Evolutionary conservation across 2,113 vertebrate species (phyloP).

Genomic region (Dasyurus viverrinus): DNA sequence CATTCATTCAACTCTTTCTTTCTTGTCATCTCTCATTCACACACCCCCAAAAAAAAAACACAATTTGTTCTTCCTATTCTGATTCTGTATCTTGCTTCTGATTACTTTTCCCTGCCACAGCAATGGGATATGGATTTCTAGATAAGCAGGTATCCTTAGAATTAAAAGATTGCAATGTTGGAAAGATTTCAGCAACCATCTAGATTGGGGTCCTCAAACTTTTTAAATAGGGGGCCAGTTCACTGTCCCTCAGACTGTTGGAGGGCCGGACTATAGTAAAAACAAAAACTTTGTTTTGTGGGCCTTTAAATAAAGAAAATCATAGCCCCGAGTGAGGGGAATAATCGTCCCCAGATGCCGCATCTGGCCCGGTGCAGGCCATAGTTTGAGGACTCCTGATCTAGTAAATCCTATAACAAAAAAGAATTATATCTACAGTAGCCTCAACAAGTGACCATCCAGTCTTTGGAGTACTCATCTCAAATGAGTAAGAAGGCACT

Average conservation of each 20-base stretch:
- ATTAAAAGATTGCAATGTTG: not conserved
- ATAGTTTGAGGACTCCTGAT: too few relatives aligned
- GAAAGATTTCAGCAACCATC: not conserved
- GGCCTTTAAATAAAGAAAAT: too few relatives aligned
- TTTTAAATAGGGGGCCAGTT: too few relatives aligned
- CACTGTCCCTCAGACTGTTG: too few relatives aligned
- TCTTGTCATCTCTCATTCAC: not conserved
- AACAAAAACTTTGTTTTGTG: too few relatives aligned
- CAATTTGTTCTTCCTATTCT: not conserved
- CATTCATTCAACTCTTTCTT: not conserved
- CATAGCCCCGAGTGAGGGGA: too few relatives aligned
- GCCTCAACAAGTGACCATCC: not conserved
- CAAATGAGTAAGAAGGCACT: not conserved
- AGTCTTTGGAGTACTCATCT: not conserved
- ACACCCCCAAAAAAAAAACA: not conserved
- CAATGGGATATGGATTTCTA: not conserved
- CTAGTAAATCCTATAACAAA: not conserved
- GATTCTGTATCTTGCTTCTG: not conserved
- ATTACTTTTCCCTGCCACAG: not conserved
- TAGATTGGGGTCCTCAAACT: too few relatives aligned
- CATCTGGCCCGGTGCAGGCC: too few relatives aligned
- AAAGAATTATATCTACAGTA: not conserved
- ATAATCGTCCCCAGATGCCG: too few relatives aligned
- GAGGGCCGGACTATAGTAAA: too few relatives aligned
- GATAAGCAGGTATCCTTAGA: not conserved